Conservation (phyloP, 1,140 invertebrate genomes). For the Heterodera schachtii region DNA sequence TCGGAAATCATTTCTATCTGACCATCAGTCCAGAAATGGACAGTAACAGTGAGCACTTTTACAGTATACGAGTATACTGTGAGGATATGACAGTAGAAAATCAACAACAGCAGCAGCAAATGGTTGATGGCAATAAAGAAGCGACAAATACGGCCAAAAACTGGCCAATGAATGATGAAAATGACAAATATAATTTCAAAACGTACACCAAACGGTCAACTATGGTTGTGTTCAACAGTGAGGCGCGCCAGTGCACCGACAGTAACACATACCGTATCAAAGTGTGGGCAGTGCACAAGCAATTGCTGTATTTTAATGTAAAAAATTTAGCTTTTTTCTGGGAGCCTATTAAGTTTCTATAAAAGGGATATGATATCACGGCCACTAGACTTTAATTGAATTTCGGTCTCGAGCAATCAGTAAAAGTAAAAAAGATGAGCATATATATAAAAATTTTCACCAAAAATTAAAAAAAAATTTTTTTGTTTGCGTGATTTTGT, state of each 20-base stretch:
- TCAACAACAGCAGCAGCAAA: neutral
- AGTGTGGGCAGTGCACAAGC: neutral
- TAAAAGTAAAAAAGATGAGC: too few relatives aligned
- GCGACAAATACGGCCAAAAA: neutral
- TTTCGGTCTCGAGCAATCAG: too few relatives aligned
- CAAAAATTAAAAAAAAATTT: too few relatives aligned
- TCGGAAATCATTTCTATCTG: neutral
- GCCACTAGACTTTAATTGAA: too few relatives aligned
- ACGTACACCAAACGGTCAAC: neutral
- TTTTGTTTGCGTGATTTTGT: too few relatives aligned
- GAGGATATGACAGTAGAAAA: neutral
- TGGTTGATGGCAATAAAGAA: neutral
- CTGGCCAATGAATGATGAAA: neutral
- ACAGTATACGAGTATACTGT: neutral
- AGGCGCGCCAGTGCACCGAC: neutral
- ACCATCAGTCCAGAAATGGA: neutral
- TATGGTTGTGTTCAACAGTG: neutral
- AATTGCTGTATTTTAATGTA: neutral
- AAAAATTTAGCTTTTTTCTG: too few relatives aligned
- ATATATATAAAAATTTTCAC: too few relatives aligned
- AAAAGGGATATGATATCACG: too few relatives aligned
- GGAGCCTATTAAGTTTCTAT: too few relatives aligned
- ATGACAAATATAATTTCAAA: neutral
- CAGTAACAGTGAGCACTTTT: neutral
- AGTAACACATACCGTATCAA: neutral